phyloP scores from a whole-genome alignment of 2,113 vertebrate genomes.

The Taxidea taxus region DNA sequence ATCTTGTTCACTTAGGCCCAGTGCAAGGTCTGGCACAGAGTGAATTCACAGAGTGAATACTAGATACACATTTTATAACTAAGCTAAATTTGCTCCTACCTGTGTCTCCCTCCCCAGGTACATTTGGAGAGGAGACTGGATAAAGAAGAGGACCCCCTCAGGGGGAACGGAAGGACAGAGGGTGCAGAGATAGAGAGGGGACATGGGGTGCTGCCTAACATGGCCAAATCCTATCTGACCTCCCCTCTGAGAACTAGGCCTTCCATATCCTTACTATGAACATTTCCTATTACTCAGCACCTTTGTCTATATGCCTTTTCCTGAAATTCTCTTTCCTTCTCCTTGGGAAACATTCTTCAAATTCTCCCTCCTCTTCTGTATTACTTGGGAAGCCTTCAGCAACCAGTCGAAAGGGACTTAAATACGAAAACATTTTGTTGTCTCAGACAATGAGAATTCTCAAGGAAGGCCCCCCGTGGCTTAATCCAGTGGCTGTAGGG shows the following conservation, averaged over 20 bases:
- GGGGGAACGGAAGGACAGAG: background rate
- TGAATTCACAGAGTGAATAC: background rate
- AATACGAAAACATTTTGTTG: background rate
- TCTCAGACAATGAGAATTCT: background rate
- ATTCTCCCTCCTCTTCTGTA: background rate
- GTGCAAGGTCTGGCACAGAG: background rate
- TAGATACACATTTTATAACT: background rate
- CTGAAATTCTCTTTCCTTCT: background rate
- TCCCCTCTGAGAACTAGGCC: background rate
- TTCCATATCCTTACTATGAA: accelerated
- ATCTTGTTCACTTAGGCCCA: background rate
- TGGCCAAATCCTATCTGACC: background rate
- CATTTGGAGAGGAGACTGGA: background rate
- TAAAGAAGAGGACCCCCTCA: background rate
- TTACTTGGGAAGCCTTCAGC: background rate
- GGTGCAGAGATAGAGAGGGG: background rate
- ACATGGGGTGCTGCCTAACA: background rate
- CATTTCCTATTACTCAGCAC: background rate
- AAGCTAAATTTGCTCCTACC: background rate
- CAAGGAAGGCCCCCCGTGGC: background rate
- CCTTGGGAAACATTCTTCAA: background rate
- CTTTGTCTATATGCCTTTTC: background rate
- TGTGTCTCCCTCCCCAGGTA: background rate
- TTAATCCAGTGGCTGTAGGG: background rate
- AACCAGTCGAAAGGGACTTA: background rate